Evolutionary conservation across 2,888 invertebrate genomes (phyloP).

Genomic region (Drosophila crucigera): DNA sequence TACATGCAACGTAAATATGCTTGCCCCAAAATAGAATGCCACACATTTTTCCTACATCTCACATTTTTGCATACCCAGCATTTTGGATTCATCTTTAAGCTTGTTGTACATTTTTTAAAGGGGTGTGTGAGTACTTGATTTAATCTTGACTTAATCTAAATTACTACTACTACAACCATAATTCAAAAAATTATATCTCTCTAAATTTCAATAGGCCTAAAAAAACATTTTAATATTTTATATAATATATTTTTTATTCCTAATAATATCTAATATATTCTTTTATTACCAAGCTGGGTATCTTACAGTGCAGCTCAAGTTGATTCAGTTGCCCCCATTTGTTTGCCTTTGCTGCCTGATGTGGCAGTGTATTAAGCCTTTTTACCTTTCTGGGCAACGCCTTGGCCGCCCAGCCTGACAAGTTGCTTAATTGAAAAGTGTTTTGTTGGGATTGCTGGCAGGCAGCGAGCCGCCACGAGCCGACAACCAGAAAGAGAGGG

Average conservation of each 20-base stretch:
- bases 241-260: neutral
- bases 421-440: constrained; percentile 80
- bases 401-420: constrained; percentile 60
- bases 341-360: constrained; percentile 26
- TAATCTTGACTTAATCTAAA: neutral
- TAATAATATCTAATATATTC: no score
- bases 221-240: no score
- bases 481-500: no score
- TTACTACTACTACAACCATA: neutral
- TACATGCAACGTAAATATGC: constrained; percentile 76
- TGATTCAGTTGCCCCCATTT: neutral
- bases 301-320: neutral
- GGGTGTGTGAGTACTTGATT: neutral
- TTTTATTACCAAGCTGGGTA: constrained; percentile 13
- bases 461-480: constrained; percentile 1
- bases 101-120: neutral
- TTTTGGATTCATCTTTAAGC: neutral
- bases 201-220: accelerated
- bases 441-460: constrained; percentile 56
- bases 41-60: constrained; percentile 66
- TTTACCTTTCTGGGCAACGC: constrained; percentile 36
- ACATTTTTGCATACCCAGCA: constrained; percentile 64
- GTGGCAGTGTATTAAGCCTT: constrained; percentile 64
- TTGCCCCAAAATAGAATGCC: constrained; percentile 62
- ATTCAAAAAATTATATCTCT: neutral